These are phyloP conservation scores for Orius insidiosus DNA, from an alignment of 1,140 invertebrate species.

Conservation along the genomic window DNA sequence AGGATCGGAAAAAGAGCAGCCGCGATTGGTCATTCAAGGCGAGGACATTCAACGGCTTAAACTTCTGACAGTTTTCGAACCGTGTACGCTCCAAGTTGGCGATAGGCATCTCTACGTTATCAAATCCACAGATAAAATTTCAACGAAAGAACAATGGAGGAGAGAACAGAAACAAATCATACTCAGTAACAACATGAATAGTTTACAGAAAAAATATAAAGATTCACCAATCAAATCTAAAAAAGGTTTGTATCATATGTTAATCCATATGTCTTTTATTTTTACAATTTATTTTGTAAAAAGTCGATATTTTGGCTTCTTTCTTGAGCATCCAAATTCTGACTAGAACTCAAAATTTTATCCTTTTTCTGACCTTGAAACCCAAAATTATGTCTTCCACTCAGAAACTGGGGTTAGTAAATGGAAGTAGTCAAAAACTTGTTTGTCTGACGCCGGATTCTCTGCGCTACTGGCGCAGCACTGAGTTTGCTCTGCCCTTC, in stretches of 20 bases:
- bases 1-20: slow-evolving; percentile 39
- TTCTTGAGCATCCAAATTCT: too few relatives aligned
- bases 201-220: slow-evolving; percentile 1
- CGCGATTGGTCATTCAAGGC: slow-evolving; percentile 49
- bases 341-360: too few relatives aligned
- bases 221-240: slow-evolving; percentile 5
- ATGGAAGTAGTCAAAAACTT: too few relatives aligned
- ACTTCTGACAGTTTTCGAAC: slow-evolving; percentile 67
- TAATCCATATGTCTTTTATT: not conserved
- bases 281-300: not conserved
- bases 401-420: too few relatives aligned
- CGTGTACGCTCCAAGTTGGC: slow-evolving; percentile 75
- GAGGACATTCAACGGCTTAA: slow-evolving; percentile 58
- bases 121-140: slow-evolving; percentile 35
- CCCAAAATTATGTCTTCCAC: too few relatives aligned
- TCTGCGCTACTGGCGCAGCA: too few relatives aligned
- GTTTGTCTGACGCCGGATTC: too few relatives aligned
- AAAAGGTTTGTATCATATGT: not conserved
- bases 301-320: not conserved
- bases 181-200: slow-evolving; percentile 1
- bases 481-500: too few relatives aligned
- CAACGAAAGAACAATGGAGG: slow-evolving; percentile 38
- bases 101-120: slow-evolving; percentile 56
- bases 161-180: slow-evolving; percentile 17
- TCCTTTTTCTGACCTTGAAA: too few relatives aligned